Evolutionary conservation across 2,113 vertebrate species (phyloP), one percentile per base, ranked within the genome.

Genomic region (Chiloscyllium plagiosum): DNA sequence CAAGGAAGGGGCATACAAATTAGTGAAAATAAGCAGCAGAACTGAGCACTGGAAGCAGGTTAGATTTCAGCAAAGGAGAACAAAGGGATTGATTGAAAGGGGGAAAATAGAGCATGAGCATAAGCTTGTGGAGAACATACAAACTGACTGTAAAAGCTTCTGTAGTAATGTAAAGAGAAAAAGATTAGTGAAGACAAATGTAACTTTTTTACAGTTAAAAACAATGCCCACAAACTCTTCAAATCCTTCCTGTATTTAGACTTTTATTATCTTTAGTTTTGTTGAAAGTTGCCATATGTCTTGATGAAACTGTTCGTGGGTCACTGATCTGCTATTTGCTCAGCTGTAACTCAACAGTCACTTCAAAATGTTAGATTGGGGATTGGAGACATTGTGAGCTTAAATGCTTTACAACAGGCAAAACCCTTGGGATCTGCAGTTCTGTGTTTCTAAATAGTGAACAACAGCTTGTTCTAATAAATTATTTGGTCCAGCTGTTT

Each of bases 221-320:
- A n/a, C n/a, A 83, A 15, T 83, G 78, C n/a, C n/a, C 78, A 83
- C n/a, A 83, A 83, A 83, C 37, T 37, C 78, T 83, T 17, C n/a
- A 83, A 83, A 83, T 83, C 78, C 78, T 83, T 17, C n/a, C n/a
- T 83, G n/a, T 17, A 83, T 83, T 83, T 83, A 83, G 78, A 78
- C 0, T 83, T 83, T 83, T 42, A 42, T 83, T 83, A 37, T 37
- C 3, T 83, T 83, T 37, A 42, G n/a, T 83, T 37, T 42, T 83
- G 78, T 42, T 80, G 78, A 80, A 80, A 37, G 17, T 37, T 42
- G 78, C n/a, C 78, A 83, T 3, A 13, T 83, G 78, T 83, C 4
- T 15, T 3, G n/a, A 19, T 4, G n/a, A 37, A 42, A 37, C n/a
- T 83, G n/a, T 42, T 37, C 17, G n/a, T 8, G 78, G 37, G 78